These are phyloP conservation scores for Anastrepha ludens DNA, from an alignment of 1,140 invertebrate species.

Conservation along the genomic window DNA sequence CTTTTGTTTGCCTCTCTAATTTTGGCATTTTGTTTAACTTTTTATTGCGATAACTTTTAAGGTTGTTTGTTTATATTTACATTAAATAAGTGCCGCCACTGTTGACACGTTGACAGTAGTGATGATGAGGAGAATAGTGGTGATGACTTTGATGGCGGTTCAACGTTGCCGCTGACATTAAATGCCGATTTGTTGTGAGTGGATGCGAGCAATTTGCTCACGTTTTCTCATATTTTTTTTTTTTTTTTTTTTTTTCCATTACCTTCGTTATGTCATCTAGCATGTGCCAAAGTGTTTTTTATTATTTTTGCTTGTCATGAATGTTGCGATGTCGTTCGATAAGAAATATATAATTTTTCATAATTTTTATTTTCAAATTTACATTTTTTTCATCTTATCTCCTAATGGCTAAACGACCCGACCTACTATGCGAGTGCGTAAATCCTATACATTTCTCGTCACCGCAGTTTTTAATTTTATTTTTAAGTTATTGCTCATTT, in stretches of 20 bases:
- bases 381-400: neutral
- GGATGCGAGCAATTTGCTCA: neutral
- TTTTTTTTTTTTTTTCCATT: neutral
- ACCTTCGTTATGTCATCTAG: slow-evolving; percentile 13
- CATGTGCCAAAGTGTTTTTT: slow-evolving; percentile 53
- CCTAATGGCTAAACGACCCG: neutral
- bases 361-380: too few relatives aligned
- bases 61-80: slow-evolving; percentile 43
- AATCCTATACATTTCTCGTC: neutral
- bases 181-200: slow-evolving; percentile 46
- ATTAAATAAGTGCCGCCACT: slow-evolving; percentile 37
- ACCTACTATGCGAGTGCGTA: neutral
- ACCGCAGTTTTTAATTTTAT: neutral
- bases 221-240: neutral
- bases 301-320: slow-evolving; percentile 10
- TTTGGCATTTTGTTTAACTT: slow-evolving; percentile 33
- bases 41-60: slow-evolving; percentile 21
- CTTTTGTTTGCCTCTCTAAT: slow-evolving; percentile 11
- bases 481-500: neutral
- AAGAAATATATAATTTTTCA: neutral
- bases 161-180: neutral
- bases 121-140: neutral
- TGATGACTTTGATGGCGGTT: neutral
- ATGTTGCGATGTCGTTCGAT: neutral
- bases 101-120: slow-evolving; percentile 39